Conservation (phyloP, 1,140 invertebrate species). For the Stegodyphus mimosarum region DNA sequence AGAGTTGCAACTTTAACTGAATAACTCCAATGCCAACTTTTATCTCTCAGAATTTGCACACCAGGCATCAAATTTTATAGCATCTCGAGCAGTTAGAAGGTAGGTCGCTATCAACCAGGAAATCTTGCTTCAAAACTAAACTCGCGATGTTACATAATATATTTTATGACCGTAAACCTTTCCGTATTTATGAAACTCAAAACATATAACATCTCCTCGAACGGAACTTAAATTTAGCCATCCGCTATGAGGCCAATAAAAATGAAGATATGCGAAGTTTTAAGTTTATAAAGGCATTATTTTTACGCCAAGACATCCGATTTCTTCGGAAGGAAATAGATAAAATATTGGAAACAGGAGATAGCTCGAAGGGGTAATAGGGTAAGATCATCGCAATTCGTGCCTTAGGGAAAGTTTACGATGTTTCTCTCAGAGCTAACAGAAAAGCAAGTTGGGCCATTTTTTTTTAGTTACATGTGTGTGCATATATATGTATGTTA, state of each 20-base stretch:
- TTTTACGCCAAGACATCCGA: not conserved
- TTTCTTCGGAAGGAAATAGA: constrained; percentile 2
- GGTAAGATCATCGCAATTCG: no score
- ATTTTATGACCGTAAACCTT: constrained; percentile 7
- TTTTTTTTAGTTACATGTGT: no score
- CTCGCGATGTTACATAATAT: constrained; percentile 1
- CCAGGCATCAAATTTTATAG: not conserved
- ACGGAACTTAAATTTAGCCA: constrained; percentile 30
- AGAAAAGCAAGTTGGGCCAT: no score
- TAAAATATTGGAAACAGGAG: constrained; percentile 7
- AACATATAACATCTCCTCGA: constrained; percentile 3
- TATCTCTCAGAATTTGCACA: no score
- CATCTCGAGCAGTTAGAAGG: constrained; percentile 1
- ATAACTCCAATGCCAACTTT: no score
- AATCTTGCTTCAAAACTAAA: constrained; percentile 4
- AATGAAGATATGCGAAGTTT: constrained; percentile 21
- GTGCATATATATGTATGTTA: no score
- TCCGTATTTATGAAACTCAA: constrained; percentile 2
- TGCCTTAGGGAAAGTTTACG: no score
- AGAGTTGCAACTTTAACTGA: no score
- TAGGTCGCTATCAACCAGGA: not conserved
- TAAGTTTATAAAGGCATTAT: constrained; percentile 17
- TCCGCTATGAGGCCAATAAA: constrained; percentile 1
- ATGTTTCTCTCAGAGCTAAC: no score
- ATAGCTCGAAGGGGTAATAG: no score